These are phyloP conservation scores for Rosalia funebris DNA, from an alignment of 2,888 invertebrate genomes.

Conservation along the genomic window DNA sequence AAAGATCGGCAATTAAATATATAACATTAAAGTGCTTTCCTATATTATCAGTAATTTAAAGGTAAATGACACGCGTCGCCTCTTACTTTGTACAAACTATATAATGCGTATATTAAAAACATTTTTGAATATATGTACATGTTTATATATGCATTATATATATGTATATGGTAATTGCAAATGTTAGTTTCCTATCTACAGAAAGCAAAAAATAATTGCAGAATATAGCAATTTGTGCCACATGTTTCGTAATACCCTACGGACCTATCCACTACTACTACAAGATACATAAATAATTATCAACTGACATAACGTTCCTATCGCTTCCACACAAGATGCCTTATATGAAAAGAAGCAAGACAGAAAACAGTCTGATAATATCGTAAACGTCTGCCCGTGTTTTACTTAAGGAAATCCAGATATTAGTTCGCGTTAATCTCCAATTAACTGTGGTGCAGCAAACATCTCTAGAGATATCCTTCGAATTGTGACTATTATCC, in stretches of 20 bases:
- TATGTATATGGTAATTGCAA: no score
- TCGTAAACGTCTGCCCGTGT: background rate
- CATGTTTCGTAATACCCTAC: background rate
- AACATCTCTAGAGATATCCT: background rate
- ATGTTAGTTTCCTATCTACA: no score
- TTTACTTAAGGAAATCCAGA: slow-evolving; percentile 9
- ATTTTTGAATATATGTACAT: no score
- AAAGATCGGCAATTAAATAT: no score
- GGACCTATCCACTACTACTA: background rate
- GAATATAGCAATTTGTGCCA: background rate
- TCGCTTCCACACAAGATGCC: background rate
- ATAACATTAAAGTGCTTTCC: no score
- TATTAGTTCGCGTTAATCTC: background rate
- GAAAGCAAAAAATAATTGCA: no score
- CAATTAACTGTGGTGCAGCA: background rate
- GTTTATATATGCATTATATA: no score
- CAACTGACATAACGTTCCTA: background rate
- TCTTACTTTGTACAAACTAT: no score
- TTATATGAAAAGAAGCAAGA: background rate
- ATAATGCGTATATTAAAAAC: no score
- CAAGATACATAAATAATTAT: slow-evolving; percentile 1
- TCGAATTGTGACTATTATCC: no score
- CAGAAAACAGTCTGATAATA: slow-evolving; percentile 3
- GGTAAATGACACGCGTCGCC: no score
- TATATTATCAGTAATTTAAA: no score